Conservation (phyloP, 2,797 vertebrate genomes). For the Sebastes cheni region DNA sequence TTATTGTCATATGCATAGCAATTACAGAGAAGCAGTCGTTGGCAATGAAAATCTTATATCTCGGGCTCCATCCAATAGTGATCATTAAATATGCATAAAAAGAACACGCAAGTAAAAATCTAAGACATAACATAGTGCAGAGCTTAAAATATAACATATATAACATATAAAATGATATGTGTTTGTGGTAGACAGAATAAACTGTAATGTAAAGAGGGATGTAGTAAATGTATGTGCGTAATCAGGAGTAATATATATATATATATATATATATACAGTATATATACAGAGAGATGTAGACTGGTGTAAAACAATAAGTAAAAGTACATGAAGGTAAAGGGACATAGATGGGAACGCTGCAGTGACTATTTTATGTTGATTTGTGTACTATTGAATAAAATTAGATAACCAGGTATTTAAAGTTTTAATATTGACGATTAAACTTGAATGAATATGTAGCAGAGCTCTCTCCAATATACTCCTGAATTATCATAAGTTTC, state of each 20-base stretch:
- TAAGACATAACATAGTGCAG: neutral
- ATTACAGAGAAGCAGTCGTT: neutral
- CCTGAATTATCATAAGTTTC: neutral
- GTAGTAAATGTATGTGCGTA: neutral
- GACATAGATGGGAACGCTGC: too few relatives aligned
- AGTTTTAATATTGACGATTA: neutral
- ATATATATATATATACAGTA: neutral
- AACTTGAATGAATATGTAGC: neutral
- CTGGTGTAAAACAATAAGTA: neutral
- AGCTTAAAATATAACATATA: neutral
- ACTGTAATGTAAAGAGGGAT: neutral
- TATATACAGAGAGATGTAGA: neutral
- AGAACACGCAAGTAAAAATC: neutral
- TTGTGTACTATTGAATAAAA: neutral
- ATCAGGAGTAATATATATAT: neutral
- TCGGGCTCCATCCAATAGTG: neutral
- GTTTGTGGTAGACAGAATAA: neutral
- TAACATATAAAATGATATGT: neutral
- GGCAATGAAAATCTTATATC: neutral
- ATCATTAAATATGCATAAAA: neutral
- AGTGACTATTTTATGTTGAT: too few relatives aligned
- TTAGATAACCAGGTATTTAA: neutral
- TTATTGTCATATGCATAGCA: neutral
- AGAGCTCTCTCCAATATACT: neutral
- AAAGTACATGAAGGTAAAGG: neutral